phyloP scores from a whole-genome alignment of 2,797 vertebrate species.

The Tenualosa thibaudeaui region DNA sequence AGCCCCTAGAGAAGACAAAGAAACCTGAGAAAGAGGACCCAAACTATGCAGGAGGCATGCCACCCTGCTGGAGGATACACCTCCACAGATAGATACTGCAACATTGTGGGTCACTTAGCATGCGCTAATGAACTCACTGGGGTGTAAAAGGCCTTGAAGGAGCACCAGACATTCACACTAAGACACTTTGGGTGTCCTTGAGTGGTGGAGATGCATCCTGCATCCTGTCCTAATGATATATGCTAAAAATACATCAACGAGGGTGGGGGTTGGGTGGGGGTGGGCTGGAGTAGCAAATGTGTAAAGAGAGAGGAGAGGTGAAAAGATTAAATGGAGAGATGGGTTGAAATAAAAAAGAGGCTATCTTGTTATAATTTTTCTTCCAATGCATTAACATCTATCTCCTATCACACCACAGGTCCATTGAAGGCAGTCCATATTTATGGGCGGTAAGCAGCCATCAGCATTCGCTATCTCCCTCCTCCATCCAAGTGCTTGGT shows the following conservation, averaged over 20 bases:
- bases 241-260: neutral
- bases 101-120: neutral
- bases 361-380: neutral
- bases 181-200: neutral
- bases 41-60: neutral
- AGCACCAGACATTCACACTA: neutral
- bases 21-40: neutral
- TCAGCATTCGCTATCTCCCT: neutral
- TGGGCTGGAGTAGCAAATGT: neutral
- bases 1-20: neutral
- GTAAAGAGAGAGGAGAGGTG: neutral
- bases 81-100: neutral
- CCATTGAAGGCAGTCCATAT: neutral
- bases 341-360: neutral
- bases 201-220: neutral
- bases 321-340: neutral
- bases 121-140: conserved; percentile 15
- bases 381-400: neutral
- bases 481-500: conserved; percentile 10
- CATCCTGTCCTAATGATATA: conserved; percentile 1
- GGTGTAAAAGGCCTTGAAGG: conserved; percentile 7
- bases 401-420: neutral
- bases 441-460: neutral
- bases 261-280: too few relatives aligned
- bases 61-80: neutral